Evolutionary conservation across 2,113 vertebrate genomes (phyloP).

Genomic region (Ellobius talpinus): DNA sequence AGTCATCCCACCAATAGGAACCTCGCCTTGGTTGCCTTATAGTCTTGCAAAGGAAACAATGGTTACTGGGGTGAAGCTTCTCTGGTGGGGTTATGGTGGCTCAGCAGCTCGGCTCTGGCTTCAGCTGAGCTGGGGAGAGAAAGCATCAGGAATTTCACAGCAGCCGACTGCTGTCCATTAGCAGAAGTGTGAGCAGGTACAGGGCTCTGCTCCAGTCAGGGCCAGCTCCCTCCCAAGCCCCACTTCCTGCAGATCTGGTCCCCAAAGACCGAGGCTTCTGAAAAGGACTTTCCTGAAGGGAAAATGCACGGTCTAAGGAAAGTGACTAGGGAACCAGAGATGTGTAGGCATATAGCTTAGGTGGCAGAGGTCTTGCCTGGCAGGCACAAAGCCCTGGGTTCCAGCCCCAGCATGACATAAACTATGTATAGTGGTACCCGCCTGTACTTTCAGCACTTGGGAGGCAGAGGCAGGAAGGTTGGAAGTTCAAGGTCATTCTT

Average conservation of each 20-base stretch:
- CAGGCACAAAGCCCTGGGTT: neutral
- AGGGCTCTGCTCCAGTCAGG: neutral
- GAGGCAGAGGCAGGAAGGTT: neutral
- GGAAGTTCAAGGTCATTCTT: neutral
- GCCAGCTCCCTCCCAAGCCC: neutral
- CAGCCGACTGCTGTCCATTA: neutral
- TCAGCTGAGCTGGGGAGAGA: neutral
- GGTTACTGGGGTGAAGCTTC: neutral
- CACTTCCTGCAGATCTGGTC: neutral
- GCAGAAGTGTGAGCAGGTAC: neutral
- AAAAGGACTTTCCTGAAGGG: neutral
- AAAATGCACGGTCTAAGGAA: neutral
- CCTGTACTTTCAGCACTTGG: neutral
- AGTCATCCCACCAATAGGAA: neutral
- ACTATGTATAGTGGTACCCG: too few species aligned
- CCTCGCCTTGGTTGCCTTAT: neutral
- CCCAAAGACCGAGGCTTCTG: neutral
- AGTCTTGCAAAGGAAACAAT: too few species aligned
- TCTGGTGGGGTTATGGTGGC: neutral
- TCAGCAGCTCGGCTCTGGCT: fast-evolving
- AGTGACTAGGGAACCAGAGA: neutral
- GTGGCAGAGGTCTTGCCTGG: neutral
- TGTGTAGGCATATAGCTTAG: neutral
- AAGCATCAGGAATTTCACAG: neutral
- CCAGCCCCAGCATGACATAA: neutral